These are phyloP conservation scores for Sesamia nonagrioides DNA, from an alignment of 1,140 invertebrate genomes.

Conservation along the genomic window DNA sequence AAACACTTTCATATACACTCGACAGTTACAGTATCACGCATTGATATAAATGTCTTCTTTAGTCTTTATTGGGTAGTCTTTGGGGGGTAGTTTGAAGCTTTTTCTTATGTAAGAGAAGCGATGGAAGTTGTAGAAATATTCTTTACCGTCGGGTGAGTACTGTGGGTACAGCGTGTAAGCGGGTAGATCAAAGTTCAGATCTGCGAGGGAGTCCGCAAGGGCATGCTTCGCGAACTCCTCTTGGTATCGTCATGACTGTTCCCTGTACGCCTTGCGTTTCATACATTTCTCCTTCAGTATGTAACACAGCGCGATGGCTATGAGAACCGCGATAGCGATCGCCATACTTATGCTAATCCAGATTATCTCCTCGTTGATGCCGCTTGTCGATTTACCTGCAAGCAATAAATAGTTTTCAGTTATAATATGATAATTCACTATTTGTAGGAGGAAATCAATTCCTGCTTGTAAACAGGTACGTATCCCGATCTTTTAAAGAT, in stretches of 20 bases:
- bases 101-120: slow-evolving; percentile 80
- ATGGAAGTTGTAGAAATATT: slow-evolving; percentile 84
- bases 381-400: slow-evolving; percentile 92
- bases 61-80: slow-evolving; percentile 70
- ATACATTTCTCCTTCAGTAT: slow-evolving; percentile 93
- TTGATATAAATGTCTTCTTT: slow-evolving; percentile 80
- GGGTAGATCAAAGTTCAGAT: slow-evolving; percentile 75
- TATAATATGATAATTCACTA: not conserved
- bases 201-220: slow-evolving; percentile 77
- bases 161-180: slow-evolving; percentile 82
- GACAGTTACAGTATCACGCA: slow-evolving; percentile 65
- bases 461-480: not conserved
- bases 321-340: slow-evolving; percentile 93
- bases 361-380: slow-evolving; percentile 95
- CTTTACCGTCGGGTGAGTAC: slow-evolving; percentile 81
- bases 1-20: slow-evolving; percentile 1
- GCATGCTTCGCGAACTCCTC: slow-evolving; percentile 83
- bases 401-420: slow-evolving; percentile 47
- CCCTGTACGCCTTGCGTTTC: slow-evolving; percentile 91
- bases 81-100: slow-evolving; percentile 80
- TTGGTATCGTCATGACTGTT: slow-evolving; percentile 90
- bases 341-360: slow-evolving; percentile 96
- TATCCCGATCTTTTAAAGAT: not conserved
- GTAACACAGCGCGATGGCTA: slow-evolving; percentile 93
- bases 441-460: too few relatives aligned